Base-by-base conservation (phyloP, 53 echinoderm and acorn worm species). In the Mesocentrotus franciscanus region DNA sequence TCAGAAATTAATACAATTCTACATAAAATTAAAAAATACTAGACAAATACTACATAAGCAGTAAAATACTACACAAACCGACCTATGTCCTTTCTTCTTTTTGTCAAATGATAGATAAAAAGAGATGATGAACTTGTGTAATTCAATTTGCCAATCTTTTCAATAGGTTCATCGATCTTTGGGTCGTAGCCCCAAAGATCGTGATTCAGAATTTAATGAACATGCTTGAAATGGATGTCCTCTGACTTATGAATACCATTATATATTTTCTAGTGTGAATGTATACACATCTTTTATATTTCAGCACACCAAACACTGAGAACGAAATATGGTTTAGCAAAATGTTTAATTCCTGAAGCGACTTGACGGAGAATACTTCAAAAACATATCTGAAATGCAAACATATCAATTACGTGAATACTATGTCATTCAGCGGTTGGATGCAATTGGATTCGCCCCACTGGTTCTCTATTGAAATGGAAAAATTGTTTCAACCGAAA, bases 361-460 rank as follows among this genome's bases (percentile, higher is more conserved):
- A 36, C 84, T 84, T 36, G 84, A 29, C 5, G 18, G 29, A 87
- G 87, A 87, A 59, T 58, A 87, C 26, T 27, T 10, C 58, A 10
- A 10, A 58, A 87, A 87, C 87, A 56, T 6, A 87, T 87, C 29
- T 57, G n/a, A 14, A 57, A 87, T 87, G 87, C 58, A 87, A 87
- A 57, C 87, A 87, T 57, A 58, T 57, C 18, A 55, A 85, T 85
- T 85, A 18, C 10, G 9, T 85, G 85, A 56, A 85, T 22, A 55
- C 10, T 39, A 29, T 84, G 20, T 87, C 87, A 87, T 87, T 58
- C 58, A 57, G 29, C 20, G 87, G 87, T 87, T 58, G 87, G 87
- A 87, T 87, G n/a, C 87, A 58, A 57, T 58, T 58, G n/a, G 87
- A 57, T 87, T n/a, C 87, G 34, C 87, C 58, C 34, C 11, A 57